Evolutionary conservation across 2,888 invertebrate species (phyloP), one percentile per base, ranked within the genome.

Genomic region (Drosophila monieri): DNA sequence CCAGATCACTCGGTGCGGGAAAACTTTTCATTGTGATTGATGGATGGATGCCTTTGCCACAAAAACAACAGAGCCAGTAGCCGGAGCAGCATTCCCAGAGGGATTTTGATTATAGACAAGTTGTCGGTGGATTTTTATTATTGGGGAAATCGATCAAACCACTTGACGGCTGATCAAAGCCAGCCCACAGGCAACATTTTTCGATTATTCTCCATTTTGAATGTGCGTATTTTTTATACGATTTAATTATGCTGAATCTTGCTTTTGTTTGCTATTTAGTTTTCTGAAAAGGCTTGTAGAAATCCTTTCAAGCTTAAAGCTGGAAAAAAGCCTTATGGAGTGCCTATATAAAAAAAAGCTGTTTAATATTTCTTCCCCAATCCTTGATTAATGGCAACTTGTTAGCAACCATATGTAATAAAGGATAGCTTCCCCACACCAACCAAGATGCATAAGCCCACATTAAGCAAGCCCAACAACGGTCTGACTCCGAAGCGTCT

Each of bases 81-180:
- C 54, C 44, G 57, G 18, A 57, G 46, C 60, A n/a, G 27, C 35
- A 37, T 65, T 44, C 66, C 43, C 66, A 37, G 66, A 37, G 62
- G 55, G 78, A 80, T 85, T 75, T 80, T 77, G 84, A 83, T 72
- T 67, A 78, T 80, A 79, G 73, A 71, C 71, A 71, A 73, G 58
- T 54, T 75, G 75, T 71, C 75, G 65, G 75, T 55, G 61, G 70
- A 80, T 86, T 88, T 83, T 85, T 83, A 83, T 88, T 88, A 83
- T 84, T 73, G 84, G 54, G 49, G 55, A 64, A 68, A 81, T 81
- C 88, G 83, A 81, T 81, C 80, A 81, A 81, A 81, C 88, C 79
- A 81, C 83, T 80, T 84, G 88, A 86, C 76, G 72, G 73, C 74
- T 86, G 88, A 84, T 84, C 88, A 88, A 83, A 83, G 88, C 71